Base-by-base conservation (phyloP, 1,140 invertebrate species). In the Zeugodacus cucurbitae region DNA sequence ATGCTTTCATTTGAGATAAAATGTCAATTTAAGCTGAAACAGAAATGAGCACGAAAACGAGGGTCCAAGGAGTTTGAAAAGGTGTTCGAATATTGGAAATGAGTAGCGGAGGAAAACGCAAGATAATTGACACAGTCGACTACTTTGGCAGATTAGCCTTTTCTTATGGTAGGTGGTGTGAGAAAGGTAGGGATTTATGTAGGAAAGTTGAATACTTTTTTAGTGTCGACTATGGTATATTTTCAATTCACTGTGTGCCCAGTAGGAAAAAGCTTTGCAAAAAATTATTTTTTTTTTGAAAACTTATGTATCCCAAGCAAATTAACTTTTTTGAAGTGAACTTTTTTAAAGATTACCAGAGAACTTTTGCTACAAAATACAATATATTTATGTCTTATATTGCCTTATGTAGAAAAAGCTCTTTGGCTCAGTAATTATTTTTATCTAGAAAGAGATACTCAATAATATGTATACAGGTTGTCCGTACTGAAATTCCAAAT, bases 1-100 rank as follows among this genome's bases (percentile, higher is more conserved):
- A 74, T 37, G 32, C 67, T 37, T 74, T 74, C 67, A 74, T 41
- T 74, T 74, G 17, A 74, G 67, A 74, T 74, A 74, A 74, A 74
- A 37, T 37, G 32, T 11, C 67, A 37, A 74, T 37, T 74, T 74
- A 41, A 74, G 67, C 67, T 37, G 5, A 74, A 37, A 74, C 6
- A 74, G 34, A 22, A 22, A 14, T 41, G 67, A 37, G 17, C 29
- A 32, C 26, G 29, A 67, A 34, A 20, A 67, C 4, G 64, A 67
- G 8, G 14, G n/a, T 67, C 10, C 64, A 32, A 32, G 29, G 14
- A 62, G 58, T 62, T 22, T 0, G n/a, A 32, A 74, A 74, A 10
- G 20, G 29, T 74, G 20, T 22, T 6, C 22, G n/a, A 41, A 74
- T 37, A n/a, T 37, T 74, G 32, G 20, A 41, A 41, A 32, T n/a